Evolutionary conservation across 2,888 invertebrate genomes (phyloP), one percentile per base, ranked within the genome.

Genomic region (Amphipyra tragopoginis): DNA sequence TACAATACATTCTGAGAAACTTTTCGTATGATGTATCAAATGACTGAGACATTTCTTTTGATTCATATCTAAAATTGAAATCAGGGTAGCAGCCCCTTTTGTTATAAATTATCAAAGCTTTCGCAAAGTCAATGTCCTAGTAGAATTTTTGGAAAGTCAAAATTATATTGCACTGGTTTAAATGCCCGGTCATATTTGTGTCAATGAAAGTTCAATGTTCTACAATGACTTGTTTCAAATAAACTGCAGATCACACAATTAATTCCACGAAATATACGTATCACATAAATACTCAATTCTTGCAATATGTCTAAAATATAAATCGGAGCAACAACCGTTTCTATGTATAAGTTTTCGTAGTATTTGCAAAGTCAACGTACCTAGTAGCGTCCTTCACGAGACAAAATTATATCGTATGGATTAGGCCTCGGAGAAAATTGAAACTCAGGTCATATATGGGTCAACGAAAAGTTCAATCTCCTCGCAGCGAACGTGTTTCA

Each of bases 381-480:
- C 38, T 33, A 44, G 11, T 9, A 8, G 40, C 33, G 60, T 60
- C 65, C 54, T 75, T 57, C 26, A 33, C 9, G 33, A 55, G 40
- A 65, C 44, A 38, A 50, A 53, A 69, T 75, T 65, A 63, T 66
- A 49, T 58, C 29, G 29, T 47, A 42, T 47, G 40, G 44, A 78
- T 68, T 42, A 49, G 38, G 38, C 60, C 62, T 50, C 47, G 42
- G 66, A 75, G 57, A 50, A 65, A 56, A 67, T 63, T 59, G 21
- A 67, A 54, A 34, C 61, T 38, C 63, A 58, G 65, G 74, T 74
- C 64, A 74, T 63, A 79, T 76, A 66, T 74, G 45, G 67, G 67
- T 73, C 79, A 79, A 54, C 33, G 29, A 55, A 76, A 60, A 60
- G 77, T 79, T 79, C 65, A 76, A 62, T 45, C 54, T 48, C 62